Conservation (phyloP, 2,888 invertebrate species). For the Nymphalis c-album region DNA sequence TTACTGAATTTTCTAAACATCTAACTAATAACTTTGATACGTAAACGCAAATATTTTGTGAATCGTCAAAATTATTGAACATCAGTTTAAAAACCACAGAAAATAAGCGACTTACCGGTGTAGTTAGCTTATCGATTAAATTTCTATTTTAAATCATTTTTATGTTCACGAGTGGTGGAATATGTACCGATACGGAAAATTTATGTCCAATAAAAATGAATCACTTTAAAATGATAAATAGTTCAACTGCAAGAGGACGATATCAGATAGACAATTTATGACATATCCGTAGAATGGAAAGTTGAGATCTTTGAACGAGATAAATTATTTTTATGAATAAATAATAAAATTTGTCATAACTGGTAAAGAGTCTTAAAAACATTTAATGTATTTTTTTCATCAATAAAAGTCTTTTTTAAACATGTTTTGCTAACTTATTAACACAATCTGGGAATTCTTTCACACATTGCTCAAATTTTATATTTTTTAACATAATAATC, state of each 20-base stretch:
- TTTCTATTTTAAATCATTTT: conserved; percentile 30
- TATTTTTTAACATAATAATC: conserved; percentile 15
- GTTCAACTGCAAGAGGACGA: conserved; percentile 20
- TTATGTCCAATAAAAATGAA: conserved; percentile 36
- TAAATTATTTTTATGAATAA: too few species aligned
- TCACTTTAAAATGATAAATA: conserved; percentile 30
- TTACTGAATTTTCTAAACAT: too few species aligned
- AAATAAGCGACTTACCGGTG: neutral
- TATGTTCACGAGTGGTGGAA: conserved; percentile 31
- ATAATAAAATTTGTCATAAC: too few species aligned
- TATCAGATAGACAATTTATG: conserved; percentile 22
- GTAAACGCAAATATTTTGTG: too few species aligned
- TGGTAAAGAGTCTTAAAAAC: too few species aligned
- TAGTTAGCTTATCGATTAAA: conserved; percentile 8
- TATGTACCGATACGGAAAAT: conserved; percentile 32
- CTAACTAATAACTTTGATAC: too few species aligned
- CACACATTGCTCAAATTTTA: conserved; percentile 14
- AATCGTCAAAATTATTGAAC: too few species aligned
- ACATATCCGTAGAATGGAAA: neutral
- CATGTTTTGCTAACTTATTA: neutral
- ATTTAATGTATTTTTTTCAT: too few species aligned
- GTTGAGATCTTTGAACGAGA: too few species aligned
- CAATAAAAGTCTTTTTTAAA: too few species aligned
- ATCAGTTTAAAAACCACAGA: too few species aligned
- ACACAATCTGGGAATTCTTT: conserved; percentile 2